A percentile compares a stretch with the other conserved stretches of the same genome.
phyloP scores from a whole-genome alignment of 2,888 invertebrate genomes.

The Heterodera filipjevi region DNA sequence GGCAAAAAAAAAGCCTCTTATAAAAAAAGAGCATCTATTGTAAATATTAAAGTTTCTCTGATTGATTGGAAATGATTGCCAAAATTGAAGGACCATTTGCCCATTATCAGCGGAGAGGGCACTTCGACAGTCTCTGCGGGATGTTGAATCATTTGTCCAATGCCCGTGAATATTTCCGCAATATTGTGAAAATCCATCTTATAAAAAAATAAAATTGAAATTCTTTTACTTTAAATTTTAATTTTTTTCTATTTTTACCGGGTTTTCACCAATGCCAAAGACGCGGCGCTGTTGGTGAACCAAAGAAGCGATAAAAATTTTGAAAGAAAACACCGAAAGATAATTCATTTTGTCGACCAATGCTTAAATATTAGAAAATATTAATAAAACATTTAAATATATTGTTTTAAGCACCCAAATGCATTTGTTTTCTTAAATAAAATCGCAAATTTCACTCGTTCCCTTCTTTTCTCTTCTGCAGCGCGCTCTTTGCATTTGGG shows the following conservation, averaged over 20 bases:
- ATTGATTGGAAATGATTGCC: too few species aligned
- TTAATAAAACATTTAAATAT: background rate
- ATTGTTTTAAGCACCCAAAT: background rate
- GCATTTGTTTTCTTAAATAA: background rate
- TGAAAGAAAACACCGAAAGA: background rate
- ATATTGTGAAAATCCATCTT: conserved; percentile 64
- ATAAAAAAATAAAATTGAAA: background rate
- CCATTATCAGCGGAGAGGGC: conserved; percentile 63
- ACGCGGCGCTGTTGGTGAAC: background rate
- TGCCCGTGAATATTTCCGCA: conserved; percentile 63
- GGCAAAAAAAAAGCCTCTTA: too few species aligned
- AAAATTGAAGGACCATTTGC: conserved; percentile 58
- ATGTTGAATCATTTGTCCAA: conserved; percentile 63
- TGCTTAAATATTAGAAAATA: background rate
- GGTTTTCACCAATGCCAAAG: conserved; percentile 58
- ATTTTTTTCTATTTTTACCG: conserved; percentile 44
- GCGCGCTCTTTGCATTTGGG: background rate
- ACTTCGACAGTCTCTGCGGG: conserved; percentile 62
- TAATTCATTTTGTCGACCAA: background rate
- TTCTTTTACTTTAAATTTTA: background rate
- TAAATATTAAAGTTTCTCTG: too few species aligned
- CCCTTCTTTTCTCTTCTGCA: too few species aligned
- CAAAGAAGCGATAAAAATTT: background rate
- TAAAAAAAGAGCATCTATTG: too few species aligned
- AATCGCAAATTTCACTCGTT: background rate